phyloP scores from a whole-genome alignment of 2,113 vertebrate species.

The Acrocephalus arundinaceus region DNA sequence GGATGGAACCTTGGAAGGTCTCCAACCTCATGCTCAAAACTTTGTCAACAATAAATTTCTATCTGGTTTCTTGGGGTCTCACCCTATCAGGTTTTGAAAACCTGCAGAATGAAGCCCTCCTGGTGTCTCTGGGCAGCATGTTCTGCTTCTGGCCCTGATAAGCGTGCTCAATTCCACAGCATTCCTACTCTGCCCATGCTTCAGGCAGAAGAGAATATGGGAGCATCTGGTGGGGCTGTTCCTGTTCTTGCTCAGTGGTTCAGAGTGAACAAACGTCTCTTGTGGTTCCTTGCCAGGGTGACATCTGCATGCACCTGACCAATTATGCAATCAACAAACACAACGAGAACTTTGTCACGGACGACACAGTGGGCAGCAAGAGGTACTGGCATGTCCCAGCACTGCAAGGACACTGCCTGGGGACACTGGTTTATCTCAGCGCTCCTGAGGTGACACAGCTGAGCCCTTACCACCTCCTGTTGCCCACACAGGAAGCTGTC shows the following conservation, averaged over 20 bases:
- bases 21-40: background rate
- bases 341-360: slow-evolving; percentile 75
- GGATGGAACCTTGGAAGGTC: background rate
- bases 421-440: background rate
- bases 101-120: background rate
- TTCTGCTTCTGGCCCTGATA: background rate
- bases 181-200: background rate
- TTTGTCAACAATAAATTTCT: background rate
- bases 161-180: accelerated
- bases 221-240: background rate
- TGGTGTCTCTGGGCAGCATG: background rate
- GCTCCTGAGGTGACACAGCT: background rate
- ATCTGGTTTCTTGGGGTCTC: background rate
- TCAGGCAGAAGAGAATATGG: background rate
- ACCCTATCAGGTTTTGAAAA: background rate
- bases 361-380: slow-evolving; percentile 75
- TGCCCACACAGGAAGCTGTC: slow-evolving; percentile 76
- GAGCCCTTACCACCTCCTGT: background rate
- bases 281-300: slow-evolving; percentile 55
- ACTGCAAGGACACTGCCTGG: background rate
- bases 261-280: background rate
- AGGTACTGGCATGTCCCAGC: slow-evolving; percentile 62
- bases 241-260: background rate
- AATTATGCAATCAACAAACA: slow-evolving; percentile 82
- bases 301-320: slow-evolving; percentile 82